Base-by-base conservation (phyloP, 2,797 vertebrate species). In the Sebastes oblongus region DNA sequence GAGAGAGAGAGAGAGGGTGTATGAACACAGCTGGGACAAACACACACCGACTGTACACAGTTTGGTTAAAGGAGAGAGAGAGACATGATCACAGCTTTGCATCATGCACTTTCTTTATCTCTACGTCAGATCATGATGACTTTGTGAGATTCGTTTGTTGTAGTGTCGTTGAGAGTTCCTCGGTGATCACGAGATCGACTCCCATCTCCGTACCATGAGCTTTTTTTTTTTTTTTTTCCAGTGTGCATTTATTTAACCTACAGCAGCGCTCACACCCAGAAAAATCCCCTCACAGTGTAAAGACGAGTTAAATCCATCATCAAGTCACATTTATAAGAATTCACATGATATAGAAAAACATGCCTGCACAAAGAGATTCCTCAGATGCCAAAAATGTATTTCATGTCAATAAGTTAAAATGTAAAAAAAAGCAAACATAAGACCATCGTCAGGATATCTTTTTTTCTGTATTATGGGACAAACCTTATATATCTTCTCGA, bases 1-100 rank as follows among this genome's bases (percentile, higher is more conserved):
- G 32, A 36, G 34, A 12, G 34, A 20, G 32, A 5, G 61, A 39
- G 34, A 54, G 72, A 24, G 69, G n/a, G 71, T 71, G 76, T 78
- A 78, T 4, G 32, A 54, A 84, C 87, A 89, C 89, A 93, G 90
- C 91, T 91, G 89, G 46, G 62, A 77, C 88, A 92, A 92, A 92
- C 82, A 86, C 73, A 78, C 52, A 67, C 74, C 61, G 75, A 69
- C 74, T 71, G 75, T 76, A 79, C 46, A 13, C 66, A 12, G 69
- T 82, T 81, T 56, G 36, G 67, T 78, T 75, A 66, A 2, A 56
- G 22, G 39, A 80, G 20, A 36, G 67, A 59, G 13, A 14, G 8
- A 25, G 42, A 46, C 16, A 20, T 46, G 42, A 18, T 46, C 42
- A 6, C 6, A 20, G 1, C 42, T 46, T 46, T 18, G 50, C 25